Percentiles rank a stretch among this genome's conserved stretches.
phyloP scores from a whole-genome alignment of 1,140 invertebrate species.

The Drosophila rhopaloa region DNA sequence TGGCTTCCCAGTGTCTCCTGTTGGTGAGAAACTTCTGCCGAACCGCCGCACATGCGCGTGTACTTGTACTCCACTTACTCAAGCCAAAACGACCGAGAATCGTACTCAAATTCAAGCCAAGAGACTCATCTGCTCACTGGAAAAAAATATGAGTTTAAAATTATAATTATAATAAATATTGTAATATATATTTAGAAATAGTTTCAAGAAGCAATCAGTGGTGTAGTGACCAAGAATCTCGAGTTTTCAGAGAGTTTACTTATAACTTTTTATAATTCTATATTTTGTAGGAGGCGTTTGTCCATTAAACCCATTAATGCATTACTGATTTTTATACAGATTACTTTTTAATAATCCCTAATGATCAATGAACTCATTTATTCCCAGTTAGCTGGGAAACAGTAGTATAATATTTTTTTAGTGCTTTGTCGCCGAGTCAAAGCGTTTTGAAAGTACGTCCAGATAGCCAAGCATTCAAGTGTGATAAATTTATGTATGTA shows the following conservation, averaged over 20 bases:
- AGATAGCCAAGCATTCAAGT: slow-evolving; percentile 11
- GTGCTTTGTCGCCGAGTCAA: slow-evolving; percentile 5
- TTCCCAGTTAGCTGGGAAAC: no score
- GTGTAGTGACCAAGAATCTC: no score
- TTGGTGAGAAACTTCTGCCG: slow-evolving; percentile 44
- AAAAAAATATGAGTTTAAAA: neutral
- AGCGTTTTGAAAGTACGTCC: slow-evolving; percentile 4
- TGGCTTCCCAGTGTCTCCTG: slow-evolving; percentile 21
- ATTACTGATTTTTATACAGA: no score
- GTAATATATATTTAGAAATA: no score
- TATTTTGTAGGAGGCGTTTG: no score
- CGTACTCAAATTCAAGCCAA: slow-evolving; percentile 26
- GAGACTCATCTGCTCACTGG: neutral
- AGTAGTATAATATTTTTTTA: neutral
- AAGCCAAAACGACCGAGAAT: slow-evolving; percentile 10
- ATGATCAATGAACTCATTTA: no score
- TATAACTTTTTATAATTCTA: no score
- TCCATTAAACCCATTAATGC: no score
- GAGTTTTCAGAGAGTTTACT: no score
- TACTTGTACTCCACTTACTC: slow-evolving; percentile 47
- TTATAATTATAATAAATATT: no score
- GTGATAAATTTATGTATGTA: slow-evolving; percentile 24
- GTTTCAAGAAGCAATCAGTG: no score
- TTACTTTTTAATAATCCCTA: no score
- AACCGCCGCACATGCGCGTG: slow-evolving; percentile 42